Evolutionary conservation across 2,113 vertebrate genomes (phyloP), one percentile per base, ranked within the genome.

Genomic region (Psilopsiagon aymara): DNA sequence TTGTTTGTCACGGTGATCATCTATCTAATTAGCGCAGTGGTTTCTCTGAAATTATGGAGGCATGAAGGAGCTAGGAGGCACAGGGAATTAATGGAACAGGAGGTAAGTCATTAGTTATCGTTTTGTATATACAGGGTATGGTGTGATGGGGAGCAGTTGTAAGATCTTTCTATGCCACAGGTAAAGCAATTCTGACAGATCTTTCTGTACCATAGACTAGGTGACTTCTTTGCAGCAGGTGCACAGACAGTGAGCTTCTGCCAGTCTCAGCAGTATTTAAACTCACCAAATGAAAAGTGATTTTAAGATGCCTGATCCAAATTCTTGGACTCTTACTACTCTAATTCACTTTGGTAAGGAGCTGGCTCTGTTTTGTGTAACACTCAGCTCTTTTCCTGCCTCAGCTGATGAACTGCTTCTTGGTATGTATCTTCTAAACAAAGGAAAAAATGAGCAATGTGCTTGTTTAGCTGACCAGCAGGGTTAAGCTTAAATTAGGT

Each of bases 41-140:
- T 99, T 59, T 98, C 98, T 86, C 96, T 99, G 1, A 99, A 99
- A 97, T 73, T 99, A 11, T 99, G 99, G 99, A 97, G 99, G 68
- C 99, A 99, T 1, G 99, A 99, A 92, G 98, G 82, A 7, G 98
- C 99, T 4, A 97, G 99, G 67, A 98, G 97, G 84, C 98, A 98
- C 11, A 95, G 97, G 79, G 98, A 99, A 27, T 96, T 82, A 21
- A 62, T 98, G 82, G 98, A 97, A 14, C 98, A 92, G 44, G 99
- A 99, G 99, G 99, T 99, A 81, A 95, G 97, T 37, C 4, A 3
- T 39, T 15, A 43, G 47, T 31, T 57, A 25, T 1, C 14, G 0
- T 18, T 27, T 46, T n/a, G 24, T 17, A 0, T 23, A 37, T 49
- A 1, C 21, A 1, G 11, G 14, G 20, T 33, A 25, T 7, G 13